These are phyloP conservation scores for Colinus virginianus DNA, from an alignment of 2,113 vertebrate genomes.

Conservation along the genomic window DNA sequence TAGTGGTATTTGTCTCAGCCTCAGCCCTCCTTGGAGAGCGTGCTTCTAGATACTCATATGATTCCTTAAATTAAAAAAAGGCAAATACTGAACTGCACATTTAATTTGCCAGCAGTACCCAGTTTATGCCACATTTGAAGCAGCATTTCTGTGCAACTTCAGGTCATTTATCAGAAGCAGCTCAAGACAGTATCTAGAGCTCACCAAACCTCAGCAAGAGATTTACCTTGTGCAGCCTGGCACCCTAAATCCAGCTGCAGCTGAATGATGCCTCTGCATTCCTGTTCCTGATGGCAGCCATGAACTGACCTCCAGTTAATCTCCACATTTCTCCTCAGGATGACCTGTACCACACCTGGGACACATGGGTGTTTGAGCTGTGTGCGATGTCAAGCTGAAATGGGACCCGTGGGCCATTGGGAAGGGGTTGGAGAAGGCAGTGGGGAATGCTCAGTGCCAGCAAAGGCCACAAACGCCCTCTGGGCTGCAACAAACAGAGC, in stretches of 20 bases:
- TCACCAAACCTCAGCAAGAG: not conserved
- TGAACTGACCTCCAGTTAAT: not conserved
- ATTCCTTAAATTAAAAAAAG: not conserved
- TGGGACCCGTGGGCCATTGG: not conserved
- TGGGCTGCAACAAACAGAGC: not conserved
- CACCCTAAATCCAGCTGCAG: not conserved
- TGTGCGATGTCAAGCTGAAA: accelerated
- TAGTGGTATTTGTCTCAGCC: not conserved
- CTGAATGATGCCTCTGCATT: not conserved
- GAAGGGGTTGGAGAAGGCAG: no score
- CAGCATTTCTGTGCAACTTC: not conserved
- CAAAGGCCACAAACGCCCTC: not conserved
- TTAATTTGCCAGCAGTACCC: not conserved
- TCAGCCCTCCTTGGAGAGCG: not conserved
- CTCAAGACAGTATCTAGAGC: not conserved
- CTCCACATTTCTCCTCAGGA: accelerated
- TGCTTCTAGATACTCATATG: not conserved
- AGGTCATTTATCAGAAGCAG: not conserved
- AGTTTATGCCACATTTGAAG: not conserved
- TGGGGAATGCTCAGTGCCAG: not conserved
- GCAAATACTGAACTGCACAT: not conserved
- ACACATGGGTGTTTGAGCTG: not conserved
- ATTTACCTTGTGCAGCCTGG: not conserved
- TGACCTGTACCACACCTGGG: not conserved
- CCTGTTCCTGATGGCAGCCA: not conserved